phyloP scores from a whole-genome alignment of 2,888 invertebrate species.

The Diplolepis rosae region DNA sequence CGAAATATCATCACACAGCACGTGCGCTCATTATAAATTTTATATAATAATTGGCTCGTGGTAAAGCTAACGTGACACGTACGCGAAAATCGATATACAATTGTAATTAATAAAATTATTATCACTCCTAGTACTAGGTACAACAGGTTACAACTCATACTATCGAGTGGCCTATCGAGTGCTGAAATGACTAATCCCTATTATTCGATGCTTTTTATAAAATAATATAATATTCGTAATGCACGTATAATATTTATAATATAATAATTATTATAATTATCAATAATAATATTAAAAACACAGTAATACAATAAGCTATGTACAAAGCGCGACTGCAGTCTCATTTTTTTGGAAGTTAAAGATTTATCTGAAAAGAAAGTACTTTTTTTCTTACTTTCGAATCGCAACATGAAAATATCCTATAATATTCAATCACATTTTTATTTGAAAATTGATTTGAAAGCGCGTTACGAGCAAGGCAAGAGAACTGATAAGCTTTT shows the following conservation, averaged over 20 bases:
- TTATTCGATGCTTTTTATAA: constrained; percentile 56
- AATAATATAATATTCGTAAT: constrained; percentile 45
- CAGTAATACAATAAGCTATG: constrained; percentile 66
- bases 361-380: constrained; percentile 25
- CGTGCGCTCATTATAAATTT: constrained; percentile 51
- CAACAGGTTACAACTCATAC: constrained; percentile 58
- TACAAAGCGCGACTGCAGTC: constrained; percentile 72
- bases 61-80: constrained; percentile 61
- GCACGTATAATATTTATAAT: constrained; percentile 49
- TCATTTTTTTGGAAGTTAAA: constrained; percentile 54
- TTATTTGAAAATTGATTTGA: constrained; percentile 27
- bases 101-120: constrained; percentile 62
- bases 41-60: constrained; percentile 46
- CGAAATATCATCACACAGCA: constrained; percentile 42
- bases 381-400: neutral
- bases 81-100: constrained; percentile 49
- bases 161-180: constrained; percentile 30
- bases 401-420: neutral
- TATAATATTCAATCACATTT: constrained; percentile 11
- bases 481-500: constrained; percentile 46
- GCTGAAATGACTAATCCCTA: constrained; percentile 57
- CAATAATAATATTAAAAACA: constrained; percentile 68
- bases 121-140: constrained; percentile 69
- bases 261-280: constrained; percentile 56
- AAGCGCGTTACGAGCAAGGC: constrained; percentile 41